phyloP scores from a whole-genome alignment of 1,140 invertebrate species.

The Drosophila littoralis region DNA sequence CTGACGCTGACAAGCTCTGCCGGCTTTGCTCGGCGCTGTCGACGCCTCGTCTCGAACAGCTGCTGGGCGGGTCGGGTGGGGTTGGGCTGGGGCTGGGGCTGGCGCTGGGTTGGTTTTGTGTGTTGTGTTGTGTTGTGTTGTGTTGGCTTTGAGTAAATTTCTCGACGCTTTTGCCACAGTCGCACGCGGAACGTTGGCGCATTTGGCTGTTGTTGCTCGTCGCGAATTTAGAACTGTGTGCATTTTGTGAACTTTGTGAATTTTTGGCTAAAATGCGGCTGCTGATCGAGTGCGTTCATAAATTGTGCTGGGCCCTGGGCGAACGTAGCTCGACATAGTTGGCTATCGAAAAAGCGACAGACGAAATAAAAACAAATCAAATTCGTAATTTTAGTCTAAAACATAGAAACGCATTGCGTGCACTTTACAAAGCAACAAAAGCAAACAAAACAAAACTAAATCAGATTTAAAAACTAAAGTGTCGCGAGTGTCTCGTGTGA shows the following conservation, averaged over 20 bases:
- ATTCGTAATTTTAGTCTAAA: conserved; percentile 12
- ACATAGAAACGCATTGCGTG: conserved; percentile 2
- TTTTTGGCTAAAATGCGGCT: conserved; percentile 21
- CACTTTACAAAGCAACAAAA: not conserved
- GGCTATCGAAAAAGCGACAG: conserved; percentile 4
- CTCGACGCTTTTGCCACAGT: conserved; percentile 63
- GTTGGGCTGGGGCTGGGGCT: conserved; percentile 1
- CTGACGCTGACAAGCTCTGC: conserved; percentile 16
- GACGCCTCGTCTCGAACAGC: conserved; percentile 43
- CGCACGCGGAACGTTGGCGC: conserved; percentile 62
- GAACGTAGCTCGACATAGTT: conserved; percentile 30
- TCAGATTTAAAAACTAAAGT: not conserved
- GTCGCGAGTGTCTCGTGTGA: not conserved
- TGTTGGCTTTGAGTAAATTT: conserved; percentile 56
- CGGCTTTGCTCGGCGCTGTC: conserved; percentile 3
- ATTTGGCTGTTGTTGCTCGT: conserved; percentile 46
- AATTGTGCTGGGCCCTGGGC: conserved; percentile 21
- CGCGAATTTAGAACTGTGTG: conserved; percentile 7
- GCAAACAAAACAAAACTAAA: not conserved
- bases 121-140: not conserved
- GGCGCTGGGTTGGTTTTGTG: conserved; percentile 3
- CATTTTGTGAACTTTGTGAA: not conserved
- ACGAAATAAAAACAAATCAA: not conserved
- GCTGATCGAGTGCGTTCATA: conserved; percentile 11
- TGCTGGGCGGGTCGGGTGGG: conserved; percentile 25